phyloP scores from a whole-genome alignment of 2,113 vertebrate species.

The Callipepla californica region DNA sequence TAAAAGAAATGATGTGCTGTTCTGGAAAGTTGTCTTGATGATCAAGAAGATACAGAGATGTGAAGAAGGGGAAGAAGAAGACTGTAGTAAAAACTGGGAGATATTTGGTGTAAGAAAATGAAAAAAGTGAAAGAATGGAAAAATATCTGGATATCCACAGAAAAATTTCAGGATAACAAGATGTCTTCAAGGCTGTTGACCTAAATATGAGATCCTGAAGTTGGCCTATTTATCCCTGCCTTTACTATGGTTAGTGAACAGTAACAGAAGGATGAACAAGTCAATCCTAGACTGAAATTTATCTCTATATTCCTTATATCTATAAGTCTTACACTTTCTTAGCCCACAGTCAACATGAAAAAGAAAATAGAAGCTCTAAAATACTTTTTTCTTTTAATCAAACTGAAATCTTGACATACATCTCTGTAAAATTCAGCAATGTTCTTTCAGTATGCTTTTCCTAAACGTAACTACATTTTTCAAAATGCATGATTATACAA shows the following conservation, averaged over 20 bases:
- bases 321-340: no score
- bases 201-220: neutral
- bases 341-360: no score
- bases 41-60: neutral
- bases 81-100: fast-evolving
- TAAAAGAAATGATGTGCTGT: neutral
- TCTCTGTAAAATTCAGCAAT: neutral
- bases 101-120: neutral
- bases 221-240: neutral
- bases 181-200: neutral
- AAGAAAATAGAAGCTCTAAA: neutral
- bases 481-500: neutral
- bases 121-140: neutral
- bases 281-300: neutral
- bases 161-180: neutral
- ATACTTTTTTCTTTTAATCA: neutral
- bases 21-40: neutral
- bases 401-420: neutral
- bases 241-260: neutral
- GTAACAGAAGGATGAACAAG: neutral
- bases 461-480: neutral
- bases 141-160: neutral
- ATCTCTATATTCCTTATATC: no score
- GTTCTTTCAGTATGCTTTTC: neutral
- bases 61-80: neutral